Percentiles rank a stretch among this genome's conserved stretches.
Evolutionary conservation across 2,888 invertebrate species (phyloP).

Genomic region (Hartigia nigra): DNA sequence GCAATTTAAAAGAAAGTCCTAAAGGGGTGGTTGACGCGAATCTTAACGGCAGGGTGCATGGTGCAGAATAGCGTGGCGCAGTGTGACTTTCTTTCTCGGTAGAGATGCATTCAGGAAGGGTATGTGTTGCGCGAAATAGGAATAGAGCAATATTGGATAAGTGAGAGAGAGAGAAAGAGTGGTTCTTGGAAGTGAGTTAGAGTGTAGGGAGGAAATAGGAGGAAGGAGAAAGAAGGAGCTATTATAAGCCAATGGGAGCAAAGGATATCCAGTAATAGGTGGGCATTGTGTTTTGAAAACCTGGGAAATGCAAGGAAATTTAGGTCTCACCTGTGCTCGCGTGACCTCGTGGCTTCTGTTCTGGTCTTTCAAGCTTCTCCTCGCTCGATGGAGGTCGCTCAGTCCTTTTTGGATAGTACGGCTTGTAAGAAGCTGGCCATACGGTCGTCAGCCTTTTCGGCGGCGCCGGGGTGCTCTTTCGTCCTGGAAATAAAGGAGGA

Average conservation of each 20-base stretch:
- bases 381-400: constrained; percentile 60
- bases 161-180: background rate
- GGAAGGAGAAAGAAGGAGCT: constrained; percentile 24
- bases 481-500: constrained; percentile 58
- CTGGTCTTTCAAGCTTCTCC: constrained; percentile 58
- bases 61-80: constrained; percentile 58
- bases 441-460: constrained; percentile 59
- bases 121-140: background rate
- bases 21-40: background rate
- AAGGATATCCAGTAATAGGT: background rate
- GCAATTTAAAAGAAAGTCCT: background rate
- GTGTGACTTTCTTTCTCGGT: constrained; percentile 9
- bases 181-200: background rate
- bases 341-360: constrained; percentile 55
- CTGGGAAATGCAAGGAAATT: constrained; percentile 12
- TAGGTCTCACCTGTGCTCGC: constrained; percentile 59
- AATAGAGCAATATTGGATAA: background rate
- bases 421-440: constrained; percentile 61
- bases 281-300: background rate
- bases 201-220: constrained; percentile 15
- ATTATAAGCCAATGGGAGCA: background rate
- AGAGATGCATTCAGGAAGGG: background rate
- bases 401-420: constrained; percentile 61
- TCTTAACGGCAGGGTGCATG: constrained; percentile 48
- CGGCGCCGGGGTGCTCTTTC: constrained; percentile 57